Percentiles rank a stretch among this genome's conserved stretches.
Evolutionary conservation across 2,113 vertebrate species (phyloP).

Genomic region (Myotis davidii): DNA sequence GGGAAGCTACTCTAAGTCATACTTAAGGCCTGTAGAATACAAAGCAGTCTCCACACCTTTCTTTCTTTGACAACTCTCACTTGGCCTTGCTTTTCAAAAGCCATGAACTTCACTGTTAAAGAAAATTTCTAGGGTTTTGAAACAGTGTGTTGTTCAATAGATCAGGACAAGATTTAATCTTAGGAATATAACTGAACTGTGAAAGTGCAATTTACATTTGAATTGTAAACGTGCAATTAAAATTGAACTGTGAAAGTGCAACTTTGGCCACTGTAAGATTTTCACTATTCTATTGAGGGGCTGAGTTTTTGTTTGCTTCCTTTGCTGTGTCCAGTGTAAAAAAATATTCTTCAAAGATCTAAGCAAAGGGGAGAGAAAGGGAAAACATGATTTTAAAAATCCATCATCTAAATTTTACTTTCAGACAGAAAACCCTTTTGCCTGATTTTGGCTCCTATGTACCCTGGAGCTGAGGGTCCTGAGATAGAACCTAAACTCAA

Average conservation of each 20-base stretch:
- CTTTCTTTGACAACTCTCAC: background rate
- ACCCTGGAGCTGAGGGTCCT: background rate
- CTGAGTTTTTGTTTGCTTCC: background rate
- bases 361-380: background rate
- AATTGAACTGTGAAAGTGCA: background rate
- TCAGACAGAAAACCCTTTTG: background rate
- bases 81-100: conserved; percentile 11
- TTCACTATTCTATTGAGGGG: background rate
- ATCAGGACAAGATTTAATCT: background rate
- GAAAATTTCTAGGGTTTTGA: background rate
- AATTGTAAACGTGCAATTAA: too few relatives aligned
- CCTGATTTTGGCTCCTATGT: background rate
- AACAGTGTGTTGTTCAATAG: background rate
- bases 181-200: background rate
- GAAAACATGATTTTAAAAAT: background rate
- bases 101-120: background rate
- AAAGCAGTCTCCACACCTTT: background rate
- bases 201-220: background rate
- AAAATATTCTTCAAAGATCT: background rate
- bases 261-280: background rate
- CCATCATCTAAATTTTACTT: background rate
- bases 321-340: background rate
- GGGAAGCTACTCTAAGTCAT: background rate
- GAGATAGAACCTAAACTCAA: background rate
- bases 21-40: background rate